Evolutionary conservation across 1,140 invertebrate genomes (phyloP), one percentile per base, ranked within the genome.

Genomic region (Lithobius niger): DNA sequence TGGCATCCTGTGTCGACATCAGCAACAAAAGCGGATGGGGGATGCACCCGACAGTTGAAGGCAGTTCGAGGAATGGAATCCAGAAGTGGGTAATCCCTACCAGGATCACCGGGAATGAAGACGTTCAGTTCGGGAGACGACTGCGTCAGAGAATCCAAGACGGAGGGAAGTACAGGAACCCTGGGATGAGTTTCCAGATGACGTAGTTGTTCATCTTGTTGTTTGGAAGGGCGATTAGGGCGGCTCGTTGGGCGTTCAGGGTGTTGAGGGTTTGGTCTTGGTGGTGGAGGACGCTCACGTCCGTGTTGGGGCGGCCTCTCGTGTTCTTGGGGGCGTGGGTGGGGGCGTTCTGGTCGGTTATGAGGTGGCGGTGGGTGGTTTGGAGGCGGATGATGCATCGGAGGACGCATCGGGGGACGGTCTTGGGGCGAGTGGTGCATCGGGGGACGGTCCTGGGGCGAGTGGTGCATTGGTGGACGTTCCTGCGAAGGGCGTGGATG

Each of bases 51-150:
- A 21, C 48, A 50, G 13, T 3, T 27, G 19, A 50, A 50, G 6
- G 10, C 21, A 16, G 48, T 50, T 19, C 13, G 24, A 15, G 48
- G 48, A 27, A 26, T 4, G 4, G 25, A 3, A 50, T 27, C 22
- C 3, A 50, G 27, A 25, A 50, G 22, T 25, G 48, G 48, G 27
- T 50, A 50, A 50, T 50, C 48, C 19, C 27, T 50, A 13, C 48
- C 48, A 19, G 13, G 24, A 13, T 50, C 48, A 13, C 48, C 48
- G 25, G 48, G 48, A 50, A 50, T 50, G 27, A 50, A 50, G n/a
- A 27, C 27, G 6, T 3, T 6, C 19, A 50, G n/a, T 45, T 45
- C 43, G 16, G 43, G 43, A 25, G 24, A 27, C 16, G 24, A 3
- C 6, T 10, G 3, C 13, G 25, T 3, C 6, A 50, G 13, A 27